Evolutionary conservation across 1,140 invertebrate genomes (phyloP), one percentile per base, ranked within the genome.

Genomic region (Papilio xuthus): DNA sequence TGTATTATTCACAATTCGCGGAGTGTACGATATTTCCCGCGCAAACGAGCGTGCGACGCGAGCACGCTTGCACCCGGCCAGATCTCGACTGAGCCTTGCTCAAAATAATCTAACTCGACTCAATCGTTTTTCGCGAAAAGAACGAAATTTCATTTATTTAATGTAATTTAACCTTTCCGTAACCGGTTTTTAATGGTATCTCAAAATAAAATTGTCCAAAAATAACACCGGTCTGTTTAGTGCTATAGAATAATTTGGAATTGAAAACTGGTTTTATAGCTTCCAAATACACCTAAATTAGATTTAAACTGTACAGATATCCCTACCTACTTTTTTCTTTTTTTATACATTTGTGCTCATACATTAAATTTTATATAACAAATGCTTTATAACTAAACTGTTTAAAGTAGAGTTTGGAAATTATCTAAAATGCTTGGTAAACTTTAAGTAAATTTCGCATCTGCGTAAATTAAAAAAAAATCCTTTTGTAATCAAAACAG

Each of bases 11-110:
- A 44, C 71, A 47, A 73, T 44, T 44, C 42, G 42, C 71, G 71
- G 13, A 67, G 26, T 67, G 10, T 32, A 32, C 72, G 78, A 56
- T 63, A 76, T 79, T 85, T 84, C 82, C 82, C 84, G 84, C 84
- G 82, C 44, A 85, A 84, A 83, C 18, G 53, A 10, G 18, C 72
- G n/a, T 28, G 73, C 78, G 70, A 79, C 75, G 76, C 82, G 82
- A 82, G 70, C 77, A 80, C 77, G 73, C 83, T 56, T 28, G 20
- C 26, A 73, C 41, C 56, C 77, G 73, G 12, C 80, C 12, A 50
- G 15, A 70, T 70, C 10, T 13, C 60, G 50, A 86, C 83, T 86
- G 80, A 79, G 53, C 50, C 53, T 74, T 67, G 32, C 15, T 28
- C 6, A 1, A 69, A 42, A 37, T 47, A 53, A 53, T 47, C 13